Conservation (phyloP, 2,113 vertebrate species). For the Xenopus borealis region DNA sequence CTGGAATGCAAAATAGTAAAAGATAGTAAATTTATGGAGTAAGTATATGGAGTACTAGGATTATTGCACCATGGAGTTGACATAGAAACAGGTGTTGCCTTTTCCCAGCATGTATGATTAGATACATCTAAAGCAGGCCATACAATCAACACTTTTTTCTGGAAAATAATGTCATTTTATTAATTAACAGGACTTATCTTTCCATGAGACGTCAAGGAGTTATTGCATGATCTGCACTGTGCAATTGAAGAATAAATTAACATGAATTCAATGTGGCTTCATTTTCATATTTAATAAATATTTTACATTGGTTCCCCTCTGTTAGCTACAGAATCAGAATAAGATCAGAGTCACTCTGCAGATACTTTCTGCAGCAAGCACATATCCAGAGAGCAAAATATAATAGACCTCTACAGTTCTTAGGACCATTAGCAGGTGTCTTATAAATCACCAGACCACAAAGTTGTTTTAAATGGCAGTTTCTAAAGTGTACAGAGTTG, state of each 20-base stretch:
- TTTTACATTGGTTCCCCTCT: conserved; percentile 30
- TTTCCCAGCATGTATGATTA: too few species aligned
- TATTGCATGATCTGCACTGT: conserved; percentile 8
- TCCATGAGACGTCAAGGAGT: not conserved
- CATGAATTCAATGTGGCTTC: conserved; percentile 4
- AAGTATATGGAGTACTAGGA: not conserved
- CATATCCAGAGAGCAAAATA: not conserved
- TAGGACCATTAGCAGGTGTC: not conserved
- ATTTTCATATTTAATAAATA: conserved; percentile 23
- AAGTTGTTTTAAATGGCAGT: not conserved
- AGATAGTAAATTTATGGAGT: too few species aligned
- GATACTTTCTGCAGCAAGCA: conserved; percentile 23
- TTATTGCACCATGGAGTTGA: too few species aligned
- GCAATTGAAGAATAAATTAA: conserved; percentile 10
- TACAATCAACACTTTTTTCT: too few species aligned
- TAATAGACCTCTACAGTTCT: not conserved
- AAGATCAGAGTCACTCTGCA: conserved; percentile 21
- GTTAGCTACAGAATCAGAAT: conserved; percentile 28
- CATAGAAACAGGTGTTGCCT: too few species aligned
- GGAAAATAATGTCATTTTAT: too few species aligned
- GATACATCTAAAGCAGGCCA: too few species aligned
- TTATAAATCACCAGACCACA: not conserved
- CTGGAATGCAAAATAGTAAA: not conserved
- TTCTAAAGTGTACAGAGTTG: not conserved
- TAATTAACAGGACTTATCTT: not conserved